Evolutionary conservation across 2,113 vertebrate species (phyloP), one percentile per base, ranked within the genome.

Genomic region (Ovis canadensis): DNA sequence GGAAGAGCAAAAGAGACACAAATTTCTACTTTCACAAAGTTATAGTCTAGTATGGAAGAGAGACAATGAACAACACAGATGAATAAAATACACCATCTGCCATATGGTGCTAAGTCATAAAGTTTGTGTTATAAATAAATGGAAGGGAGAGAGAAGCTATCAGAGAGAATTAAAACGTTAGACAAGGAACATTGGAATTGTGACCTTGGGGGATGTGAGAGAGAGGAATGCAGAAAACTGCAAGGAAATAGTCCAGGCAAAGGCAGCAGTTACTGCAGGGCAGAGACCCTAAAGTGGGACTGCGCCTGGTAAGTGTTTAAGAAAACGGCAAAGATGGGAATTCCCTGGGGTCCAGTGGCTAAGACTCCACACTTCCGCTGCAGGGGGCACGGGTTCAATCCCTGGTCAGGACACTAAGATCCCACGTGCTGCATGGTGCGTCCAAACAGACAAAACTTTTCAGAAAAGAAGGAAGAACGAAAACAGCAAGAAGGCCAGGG

Each of bases 391-490:
- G 3, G 71, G 40, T 43, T 77, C 71, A 77, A 43, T 43, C 19
- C n/a, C 67, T 40, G n/a, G n/a, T 23, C 10, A 40, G n/a, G 67
- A 71, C 23, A 71, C 67, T 12, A 71, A 71, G 67, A 71, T 71
- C 6, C 23, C 12, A 27, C 1, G 0, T 77, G 71, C 29, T 43
- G 23, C 23, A 43, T 77, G 40, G 71, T 43, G 6, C 0, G 0
- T 7, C 71, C 71, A 74, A 43, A 77, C 23, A 40, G 25, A 27
- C 36, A 27, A 14, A 77, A 25, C 23, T 43, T 77, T 77, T 77
- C 36, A 43, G 23, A 43, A 77, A 25, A 40, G 71, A 43, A 74
- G 36, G 36, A 77, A 43, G 23, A 33, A 77, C 3, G 6, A 33
- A 80, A 78, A 80, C 9, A 62, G 13, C 11, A 77, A 86, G 48